These are phyloP conservation scores for Sebastes matsubarae DNA, from an alignment of 2,797 vertebrate genomes.

Conservation along the genomic window DNA sequence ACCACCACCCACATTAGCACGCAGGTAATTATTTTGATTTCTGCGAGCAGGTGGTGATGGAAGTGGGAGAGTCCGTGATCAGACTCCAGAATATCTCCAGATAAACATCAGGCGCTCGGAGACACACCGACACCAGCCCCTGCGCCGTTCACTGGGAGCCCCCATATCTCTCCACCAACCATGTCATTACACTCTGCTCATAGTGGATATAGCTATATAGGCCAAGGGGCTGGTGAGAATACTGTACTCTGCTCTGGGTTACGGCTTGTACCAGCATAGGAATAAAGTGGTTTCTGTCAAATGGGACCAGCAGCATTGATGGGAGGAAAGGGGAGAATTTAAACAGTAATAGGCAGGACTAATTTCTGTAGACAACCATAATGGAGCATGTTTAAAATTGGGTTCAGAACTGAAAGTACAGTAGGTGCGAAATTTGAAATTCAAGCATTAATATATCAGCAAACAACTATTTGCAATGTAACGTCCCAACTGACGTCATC, in stretches of 20 bases:
- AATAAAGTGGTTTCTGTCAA: constrained; percentile 31
- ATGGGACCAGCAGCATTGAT: constrained; percentile 21
- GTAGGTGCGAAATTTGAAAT: fast-evolving
- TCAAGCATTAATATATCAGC: too few species aligned
- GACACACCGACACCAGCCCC: constrained; percentile 57
- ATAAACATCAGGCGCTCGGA: constrained; percentile 76
- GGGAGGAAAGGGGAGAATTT: neutral
- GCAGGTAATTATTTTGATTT: constrained; percentile 80
- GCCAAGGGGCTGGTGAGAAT: constrained; percentile 13
- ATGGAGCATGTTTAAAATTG: neutral
- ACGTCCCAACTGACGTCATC: too few species aligned
- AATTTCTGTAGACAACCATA: neutral
- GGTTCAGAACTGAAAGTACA: neutral
- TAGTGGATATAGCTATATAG: neutral
- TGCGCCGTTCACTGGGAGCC: constrained; percentile 55
- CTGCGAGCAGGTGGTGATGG: constrained; percentile 77
- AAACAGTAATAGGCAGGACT: neutral
- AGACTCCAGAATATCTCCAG: constrained; percentile 65
- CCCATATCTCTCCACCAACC: constrained; percentile 56
- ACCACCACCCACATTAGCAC: constrained; percentile 70
- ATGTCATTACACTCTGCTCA: constrained; percentile 26
- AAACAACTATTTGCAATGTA: too few species aligned
- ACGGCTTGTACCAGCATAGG: constrained; percentile 27
- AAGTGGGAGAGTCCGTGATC: constrained; percentile 67
- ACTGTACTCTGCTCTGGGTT: constrained; percentile 38